Evolutionary conservation across 2,797 vertebrate genomes (phyloP), one percentile per base, ranked within the genome.

Genomic region (Micromesistius poutassou): DNA sequence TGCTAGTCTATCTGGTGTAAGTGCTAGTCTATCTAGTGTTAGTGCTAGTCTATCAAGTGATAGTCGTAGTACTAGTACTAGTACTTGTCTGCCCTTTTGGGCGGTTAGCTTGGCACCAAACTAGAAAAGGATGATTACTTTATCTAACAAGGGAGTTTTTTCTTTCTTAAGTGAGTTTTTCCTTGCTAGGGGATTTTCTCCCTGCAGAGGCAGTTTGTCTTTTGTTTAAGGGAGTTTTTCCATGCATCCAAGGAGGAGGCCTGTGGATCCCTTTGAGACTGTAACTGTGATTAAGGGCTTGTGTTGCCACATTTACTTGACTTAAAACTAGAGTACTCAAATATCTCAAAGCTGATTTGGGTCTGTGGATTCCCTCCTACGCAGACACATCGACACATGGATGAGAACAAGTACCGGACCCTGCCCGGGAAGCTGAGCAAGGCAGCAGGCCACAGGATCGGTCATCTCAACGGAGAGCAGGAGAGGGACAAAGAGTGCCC

Each of bases 351-450:
- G 62, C 62, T 66, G 62, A 66, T 25, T 1, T 50, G 46, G 22
- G 8, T 62, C 55, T 62, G 9, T 40, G 1, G 25, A 25, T 33
- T 70, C 33, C n/a, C 35, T 9, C 2, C 30, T 0, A 81, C 0
- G n/a, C 84, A 99, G 97, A 95, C n/a, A n/a, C n/a, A 83, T 76
- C 91, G 88, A 12, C 83, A 88, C 28, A 82, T 83, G 73, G 95
- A 92, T 8, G 83, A 94, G 83, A 96, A 91, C 89, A 97, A 95
- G 86, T 98, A 97, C 82, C 96, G 95, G 79, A 99, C 98, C 0
- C 88, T 98, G 73, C 97, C 97, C 0, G 97, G 97, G 40, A 99
- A 98, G 83, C 92, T 95, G 77, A 87, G 92, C 9, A 84, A 79
- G 30, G 93, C 91, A 46, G 74, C 86, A 0, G 87, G 91, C 0